Evolutionary conservation across 2,888 invertebrate genomes (phyloP).

Genomic region (Plebejus anna): DNA sequence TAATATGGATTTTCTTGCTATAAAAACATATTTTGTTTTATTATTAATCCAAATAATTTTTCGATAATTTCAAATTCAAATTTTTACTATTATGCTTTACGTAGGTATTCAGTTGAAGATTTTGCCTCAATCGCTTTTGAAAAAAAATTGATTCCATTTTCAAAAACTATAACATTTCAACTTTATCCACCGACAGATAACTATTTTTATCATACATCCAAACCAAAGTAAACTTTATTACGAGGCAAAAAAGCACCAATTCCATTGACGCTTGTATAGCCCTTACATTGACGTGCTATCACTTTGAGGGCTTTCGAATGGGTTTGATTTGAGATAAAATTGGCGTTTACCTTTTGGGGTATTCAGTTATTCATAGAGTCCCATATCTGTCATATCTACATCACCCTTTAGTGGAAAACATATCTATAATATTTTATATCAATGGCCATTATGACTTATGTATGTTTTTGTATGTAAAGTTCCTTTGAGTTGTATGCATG

Average conservation of each 20-base stretch:
- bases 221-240: not conserved
- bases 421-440: conserved; percentile 32
- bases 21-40: too few species aligned
- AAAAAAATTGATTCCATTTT: not conserved
- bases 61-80: too few species aligned
- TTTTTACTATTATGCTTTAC: too few species aligned
- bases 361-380: conserved; percentile 67
- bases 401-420: conserved; percentile 32
- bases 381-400: conserved; percentile 45
- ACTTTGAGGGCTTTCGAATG: conserved; percentile 42
- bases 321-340: conserved; percentile 59
- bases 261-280: conserved; percentile 35
- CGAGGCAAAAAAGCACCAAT: not conserved
- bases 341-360: conserved; percentile 53
- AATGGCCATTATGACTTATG: not conserved
- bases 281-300: conserved; percentile 35
- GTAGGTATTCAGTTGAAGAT: too few species aligned
- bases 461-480: not conserved
- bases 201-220: not conserved
- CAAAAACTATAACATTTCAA: conserved; percentile 7
- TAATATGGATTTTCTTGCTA: too few species aligned
- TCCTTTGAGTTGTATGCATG: not conserved
- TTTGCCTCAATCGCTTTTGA: not conserved
- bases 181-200: not conserved
- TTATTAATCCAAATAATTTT: too few species aligned